A percentile compares a stretch with the other conserved stretches of the same genome.
Evolutionary conservation across 2,888 invertebrate genomes (phyloP).

Genomic region (Physocephala rufipes): DNA sequence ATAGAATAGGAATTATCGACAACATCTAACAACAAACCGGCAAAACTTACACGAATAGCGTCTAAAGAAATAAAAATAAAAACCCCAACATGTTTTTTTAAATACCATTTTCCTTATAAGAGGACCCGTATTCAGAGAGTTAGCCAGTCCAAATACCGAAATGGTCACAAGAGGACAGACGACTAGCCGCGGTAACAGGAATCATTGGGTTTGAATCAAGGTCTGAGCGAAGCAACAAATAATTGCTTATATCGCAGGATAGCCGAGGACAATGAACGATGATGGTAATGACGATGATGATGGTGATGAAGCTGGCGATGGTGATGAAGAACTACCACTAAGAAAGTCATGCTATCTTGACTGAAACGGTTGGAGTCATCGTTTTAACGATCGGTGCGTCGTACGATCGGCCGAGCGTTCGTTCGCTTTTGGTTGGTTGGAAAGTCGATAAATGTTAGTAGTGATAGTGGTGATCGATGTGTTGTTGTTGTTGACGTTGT

Average conservation of each 20-base stretch:
- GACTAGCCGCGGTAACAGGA: neutral
- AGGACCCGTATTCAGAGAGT: neutral
- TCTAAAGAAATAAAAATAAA: neutral
- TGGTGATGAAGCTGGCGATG: no score
- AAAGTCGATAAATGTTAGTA: neutral
- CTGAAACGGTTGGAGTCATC: neutral
- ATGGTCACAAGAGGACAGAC: neutral
- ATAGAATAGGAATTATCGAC: neutral
- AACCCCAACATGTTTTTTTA: neutral
- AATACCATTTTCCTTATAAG: no score
- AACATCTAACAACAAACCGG: neutral
- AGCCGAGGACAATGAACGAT: constrained; percentile 35
- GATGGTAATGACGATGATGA: neutral
- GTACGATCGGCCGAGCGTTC: no score
- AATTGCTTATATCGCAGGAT: constrained; percentile 34
- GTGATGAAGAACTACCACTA: neutral
- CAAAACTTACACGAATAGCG: neutral
- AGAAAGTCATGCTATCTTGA: neutral
- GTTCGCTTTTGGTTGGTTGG: no score
- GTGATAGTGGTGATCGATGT: neutral
- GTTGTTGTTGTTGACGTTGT: neutral
- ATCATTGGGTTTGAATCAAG: neutral
- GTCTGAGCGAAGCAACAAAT: constrained; percentile 25
- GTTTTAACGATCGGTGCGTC: neutral
- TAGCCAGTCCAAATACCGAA: constrained; percentile 21